A percentile compares a stretch with the other conserved stretches of the same genome.
Conservation (phyloP, 2,888 invertebrate genomes). For the Pterostichus niger region DNA sequence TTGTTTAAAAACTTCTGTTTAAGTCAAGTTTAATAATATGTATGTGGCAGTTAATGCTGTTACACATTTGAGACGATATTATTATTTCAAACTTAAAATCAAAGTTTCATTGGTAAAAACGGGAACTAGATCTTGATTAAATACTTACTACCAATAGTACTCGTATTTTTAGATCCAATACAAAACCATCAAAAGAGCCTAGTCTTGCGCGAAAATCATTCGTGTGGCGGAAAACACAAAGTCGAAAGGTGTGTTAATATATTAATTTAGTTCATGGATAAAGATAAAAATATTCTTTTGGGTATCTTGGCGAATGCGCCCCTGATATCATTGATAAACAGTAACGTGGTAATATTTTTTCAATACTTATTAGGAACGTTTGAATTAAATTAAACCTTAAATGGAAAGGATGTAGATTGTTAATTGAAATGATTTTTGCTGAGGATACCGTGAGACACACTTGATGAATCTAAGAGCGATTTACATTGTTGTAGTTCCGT, state of each 20-base stretch:
- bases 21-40: too few species aligned
- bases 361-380: constrained; percentile 22
- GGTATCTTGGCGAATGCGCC: background rate
- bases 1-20: too few species aligned
- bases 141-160: too few species aligned
- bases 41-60: too few species aligned
- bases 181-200: too few species aligned
- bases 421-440: constrained; percentile 49
- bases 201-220: background rate
- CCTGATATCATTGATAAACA: background rate
- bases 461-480: constrained; percentile 38
- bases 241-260: too few species aligned
- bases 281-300: background rate
- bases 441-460: constrained; percentile 27
- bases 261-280: too few species aligned
- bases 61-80: too few species aligned
- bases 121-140: too few species aligned
- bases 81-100: too few species aligned
- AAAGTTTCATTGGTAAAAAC: too few species aligned
- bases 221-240: background rate
- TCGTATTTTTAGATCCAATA: too few species aligned
- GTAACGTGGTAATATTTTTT: constrained; percentile 5
- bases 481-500: constrained; percentile 51
- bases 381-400: constrained; percentile 19
- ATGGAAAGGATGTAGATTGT: constrained; percentile 29